Conservation (phyloP, 1,140 invertebrate genomes). For the Xylocopa sonorina region DNA sequence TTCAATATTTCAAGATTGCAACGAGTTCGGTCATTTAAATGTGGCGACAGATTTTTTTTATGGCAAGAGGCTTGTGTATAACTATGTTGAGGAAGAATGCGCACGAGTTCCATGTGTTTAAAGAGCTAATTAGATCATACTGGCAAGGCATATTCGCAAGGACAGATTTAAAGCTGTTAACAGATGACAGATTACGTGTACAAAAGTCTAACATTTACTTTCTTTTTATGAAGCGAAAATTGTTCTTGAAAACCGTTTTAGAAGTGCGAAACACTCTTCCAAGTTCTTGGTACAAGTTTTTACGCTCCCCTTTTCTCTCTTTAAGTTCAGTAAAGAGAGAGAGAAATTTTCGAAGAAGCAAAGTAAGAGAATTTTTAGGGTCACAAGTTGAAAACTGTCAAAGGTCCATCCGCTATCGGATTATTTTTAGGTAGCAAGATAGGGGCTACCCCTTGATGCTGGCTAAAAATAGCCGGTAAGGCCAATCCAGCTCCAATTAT, state of each 20-base stretch:
- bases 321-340: too few species aligned
- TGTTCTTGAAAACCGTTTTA: background rate
- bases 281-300: too few species aligned
- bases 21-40: background rate
- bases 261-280: background rate
- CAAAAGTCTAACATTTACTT: background rate
- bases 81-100: conserved; percentile 12
- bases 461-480: conserved; percentile 80
- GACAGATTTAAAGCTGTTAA: conserved; percentile 44
- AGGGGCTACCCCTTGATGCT: conserved; percentile 75
- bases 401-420: conserved; percentile 56
- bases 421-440: conserved; percentile 80
- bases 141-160: conserved; percentile 12
- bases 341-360: too few species aligned
- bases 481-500: conserved; percentile 80
- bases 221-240: background rate
- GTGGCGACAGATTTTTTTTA: background rate
- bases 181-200: conserved; percentile 23
- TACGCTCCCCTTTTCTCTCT: background rate
- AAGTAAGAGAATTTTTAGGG: background rate
- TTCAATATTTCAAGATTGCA: background rate
- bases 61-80: background rate
- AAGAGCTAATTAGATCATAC: conserved; percentile 42
- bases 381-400: background rate
- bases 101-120: conserved; percentile 24